Evolutionary conservation across 2,113 vertebrate species (phyloP).

Genomic region (Corvus hawaiiensis): DNA sequence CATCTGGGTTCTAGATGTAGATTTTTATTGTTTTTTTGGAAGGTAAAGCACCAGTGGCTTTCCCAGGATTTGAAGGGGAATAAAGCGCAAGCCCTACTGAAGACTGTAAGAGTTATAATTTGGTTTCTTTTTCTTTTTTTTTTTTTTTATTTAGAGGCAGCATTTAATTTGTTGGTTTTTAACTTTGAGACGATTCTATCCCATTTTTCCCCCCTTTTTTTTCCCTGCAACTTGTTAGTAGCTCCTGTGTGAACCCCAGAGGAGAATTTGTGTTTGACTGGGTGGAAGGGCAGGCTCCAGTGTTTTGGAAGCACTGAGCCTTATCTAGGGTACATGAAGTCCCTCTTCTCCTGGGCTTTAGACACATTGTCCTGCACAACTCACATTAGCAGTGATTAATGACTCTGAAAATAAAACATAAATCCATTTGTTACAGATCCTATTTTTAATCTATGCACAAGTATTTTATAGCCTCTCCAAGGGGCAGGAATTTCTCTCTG

Average conservation of each 20-base stretch:
- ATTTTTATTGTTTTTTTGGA: not conserved
- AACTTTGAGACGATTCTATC: not conserved
- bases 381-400: not conserved
- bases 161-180: not conserved
- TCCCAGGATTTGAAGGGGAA: not conserved
- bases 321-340: not conserved
- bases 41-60: not conserved
- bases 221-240: not conserved
- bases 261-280: not conserved
- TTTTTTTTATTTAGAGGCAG: not conserved
- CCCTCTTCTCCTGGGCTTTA: not conserved
- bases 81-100: not conserved
- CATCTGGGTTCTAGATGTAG: not conserved
- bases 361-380: not conserved
- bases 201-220: not conserved
- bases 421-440: not conserved
- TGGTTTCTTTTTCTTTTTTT: fast-evolving
- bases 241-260: not conserved
- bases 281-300: not conserved
- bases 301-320: not conserved
- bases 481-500: not conserved
- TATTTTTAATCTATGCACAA: conserved; percentile 9
- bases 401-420: not conserved
- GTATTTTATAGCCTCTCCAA: not conserved
- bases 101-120: not conserved